Evolutionary conservation across 2,888 invertebrate species (phyloP).

Genomic region (Pammene fasciana): DNA sequence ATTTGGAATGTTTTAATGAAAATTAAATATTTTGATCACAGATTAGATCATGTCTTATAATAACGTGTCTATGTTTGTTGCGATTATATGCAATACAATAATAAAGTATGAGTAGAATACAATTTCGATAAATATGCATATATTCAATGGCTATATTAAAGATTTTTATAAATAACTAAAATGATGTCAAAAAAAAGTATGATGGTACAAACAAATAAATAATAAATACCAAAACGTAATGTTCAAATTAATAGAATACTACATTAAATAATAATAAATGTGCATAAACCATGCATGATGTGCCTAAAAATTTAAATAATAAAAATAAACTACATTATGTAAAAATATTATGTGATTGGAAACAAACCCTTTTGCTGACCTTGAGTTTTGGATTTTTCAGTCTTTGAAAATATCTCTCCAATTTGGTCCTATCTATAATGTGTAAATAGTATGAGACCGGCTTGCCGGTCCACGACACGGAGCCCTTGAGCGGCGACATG

Average conservation of each 20-base stretch:
- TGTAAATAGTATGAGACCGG: conserved; percentile 99
- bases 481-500: conserved; percentile 96
- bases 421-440: conserved; percentile 97
- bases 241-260: conserved; percentile 5
- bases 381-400: conserved; percentile 94
- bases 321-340: conserved; percentile 48
- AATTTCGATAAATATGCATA: conserved; percentile 15
- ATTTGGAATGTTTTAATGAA: no score
- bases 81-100: not conserved
- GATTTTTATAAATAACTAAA: not conserved
- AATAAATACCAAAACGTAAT: not conserved
- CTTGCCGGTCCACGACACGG: conserved; percentile 99
- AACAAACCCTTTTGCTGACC: conserved; percentile 84
- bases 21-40: not conserved
- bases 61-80: conserved; percentile 1
- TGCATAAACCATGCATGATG: conserved; percentile 19
- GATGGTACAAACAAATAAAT: conserved; percentile 1
- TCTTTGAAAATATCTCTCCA: conserved; percentile 98
- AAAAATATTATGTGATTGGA: conserved; percentile 66
- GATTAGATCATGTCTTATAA: not conserved
- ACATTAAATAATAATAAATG: not conserved
- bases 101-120: not conserved
- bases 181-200: not conserved
- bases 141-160: no score
- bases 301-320: conserved; percentile 20